Conservation (phyloP, 2,888 invertebrate species). For the Perizoma flavofasciatum region DNA sequence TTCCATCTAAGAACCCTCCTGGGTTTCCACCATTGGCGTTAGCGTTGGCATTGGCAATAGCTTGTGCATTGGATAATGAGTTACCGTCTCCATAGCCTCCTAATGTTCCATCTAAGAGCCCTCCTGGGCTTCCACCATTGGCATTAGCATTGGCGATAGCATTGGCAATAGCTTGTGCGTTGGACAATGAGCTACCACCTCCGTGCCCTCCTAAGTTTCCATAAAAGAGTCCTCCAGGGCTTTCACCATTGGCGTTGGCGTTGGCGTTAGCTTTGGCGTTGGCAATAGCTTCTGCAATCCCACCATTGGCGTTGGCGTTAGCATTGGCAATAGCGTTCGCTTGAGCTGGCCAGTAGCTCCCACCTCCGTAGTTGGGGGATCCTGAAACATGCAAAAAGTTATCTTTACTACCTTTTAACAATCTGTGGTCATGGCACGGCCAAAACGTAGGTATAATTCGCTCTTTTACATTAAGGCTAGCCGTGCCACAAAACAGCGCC, state of each 20-base stretch:
- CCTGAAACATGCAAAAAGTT: not conserved
- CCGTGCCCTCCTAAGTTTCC: too few species aligned
- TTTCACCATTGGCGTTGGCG: too few species aligned
- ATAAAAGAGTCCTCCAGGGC: too few species aligned
- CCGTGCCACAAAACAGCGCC: too few species aligned
- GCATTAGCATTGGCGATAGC: constrained; percentile 7
- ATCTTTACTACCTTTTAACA: not conserved
- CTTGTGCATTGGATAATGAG: not conserved
- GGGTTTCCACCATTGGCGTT: too few species aligned
- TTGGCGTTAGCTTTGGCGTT: too few species aligned
- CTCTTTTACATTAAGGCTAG: too few species aligned
- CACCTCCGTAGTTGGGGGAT: not conserved
- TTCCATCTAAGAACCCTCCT: too few species aligned
- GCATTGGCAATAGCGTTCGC: not conserved
- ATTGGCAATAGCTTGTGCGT: constrained; percentile 4
- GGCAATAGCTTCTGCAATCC: too few species aligned
- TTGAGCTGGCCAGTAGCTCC: not conserved
- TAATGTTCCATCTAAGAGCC: not conserved
- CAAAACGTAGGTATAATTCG: too few species aligned
- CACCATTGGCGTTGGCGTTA: not conserved
- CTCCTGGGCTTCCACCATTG: constrained; percentile 1
- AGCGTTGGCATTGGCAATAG: not conserved
- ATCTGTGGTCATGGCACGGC: too few species aligned
- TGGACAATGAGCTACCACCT: not conserved
- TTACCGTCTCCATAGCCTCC: not conserved